phyloP scores from a whole-genome alignment of 2,113 vertebrate genomes.

The Amazona guildingii region DNA sequence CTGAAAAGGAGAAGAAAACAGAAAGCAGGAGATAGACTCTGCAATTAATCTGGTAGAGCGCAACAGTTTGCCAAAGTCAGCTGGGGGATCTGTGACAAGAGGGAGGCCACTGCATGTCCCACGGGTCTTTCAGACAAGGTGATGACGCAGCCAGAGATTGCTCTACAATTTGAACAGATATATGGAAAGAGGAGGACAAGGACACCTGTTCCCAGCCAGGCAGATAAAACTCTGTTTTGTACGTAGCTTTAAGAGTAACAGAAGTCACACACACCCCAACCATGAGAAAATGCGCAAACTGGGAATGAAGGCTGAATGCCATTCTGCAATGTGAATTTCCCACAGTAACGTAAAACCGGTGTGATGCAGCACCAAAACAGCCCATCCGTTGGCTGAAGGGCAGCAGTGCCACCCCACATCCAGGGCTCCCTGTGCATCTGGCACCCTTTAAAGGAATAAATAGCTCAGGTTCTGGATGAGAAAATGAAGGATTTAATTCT shows the following conservation, averaged over 20 bases:
- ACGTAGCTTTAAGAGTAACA: neutral
- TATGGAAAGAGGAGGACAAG: neutral
- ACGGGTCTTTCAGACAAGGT: neutral
- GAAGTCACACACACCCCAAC: fast-evolving
- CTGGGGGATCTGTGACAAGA: fast-evolving
- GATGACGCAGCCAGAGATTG: neutral
- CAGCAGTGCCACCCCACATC: neutral
- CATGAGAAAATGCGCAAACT: neutral
- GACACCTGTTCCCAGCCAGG: neutral
- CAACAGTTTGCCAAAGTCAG: neutral
- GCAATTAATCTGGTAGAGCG: neutral
- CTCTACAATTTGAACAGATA: neutral
- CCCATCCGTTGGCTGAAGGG: fast-evolving
- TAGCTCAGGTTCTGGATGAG: neutral
- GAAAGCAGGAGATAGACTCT: neutral
- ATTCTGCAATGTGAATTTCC: fast-evolving
- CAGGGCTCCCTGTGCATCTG: neutral
- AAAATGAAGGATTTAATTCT: neutral
- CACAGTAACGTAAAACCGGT: neutral
- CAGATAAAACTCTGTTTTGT: neutral
- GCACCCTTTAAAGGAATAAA: neutral
- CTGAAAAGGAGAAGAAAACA: neutral
- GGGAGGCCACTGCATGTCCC: neutral
- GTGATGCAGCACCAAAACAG: neutral
- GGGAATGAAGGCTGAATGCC: neutral